Evolutionary conservation across 1,140 invertebrate genomes (phyloP).

Genomic region (Drosophila navojoa): DNA sequence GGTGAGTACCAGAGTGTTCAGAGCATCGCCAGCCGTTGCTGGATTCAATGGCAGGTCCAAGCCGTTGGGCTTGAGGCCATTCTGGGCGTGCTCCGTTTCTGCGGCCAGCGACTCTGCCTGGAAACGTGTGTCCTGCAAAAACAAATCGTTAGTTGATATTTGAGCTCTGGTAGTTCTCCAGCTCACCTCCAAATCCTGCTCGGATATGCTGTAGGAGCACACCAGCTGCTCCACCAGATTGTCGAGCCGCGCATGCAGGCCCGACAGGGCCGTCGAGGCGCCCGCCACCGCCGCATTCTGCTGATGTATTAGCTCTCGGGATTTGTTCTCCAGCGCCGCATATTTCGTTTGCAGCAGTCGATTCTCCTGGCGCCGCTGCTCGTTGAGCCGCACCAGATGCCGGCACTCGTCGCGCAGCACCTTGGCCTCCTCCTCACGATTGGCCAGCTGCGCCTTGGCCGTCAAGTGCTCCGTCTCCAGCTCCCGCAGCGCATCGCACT

Average conservation of each 20-base stretch:
- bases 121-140: constrained; percentile 88
- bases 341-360: constrained; percentile 88
- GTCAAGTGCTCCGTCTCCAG: constrained; percentile 88
- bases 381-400: constrained; percentile 90
- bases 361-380: constrained; percentile 90
- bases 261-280: constrained; percentile 89
- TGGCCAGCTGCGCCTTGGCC: constrained; percentile 85
- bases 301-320: constrained; percentile 87
- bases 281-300: constrained; percentile 89
- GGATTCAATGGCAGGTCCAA: constrained; percentile 60
- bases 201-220: constrained; percentile 89
- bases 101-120: constrained; percentile 89
- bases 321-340: constrained; percentile 86
- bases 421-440: constrained; percentile 86
- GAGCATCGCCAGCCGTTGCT: constrained; percentile 42
- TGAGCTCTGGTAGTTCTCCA: fast-evolving
- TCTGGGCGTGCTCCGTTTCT: constrained; percentile 87
- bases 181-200: constrained; percentile 89
- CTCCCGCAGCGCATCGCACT: constrained; percentile 90
- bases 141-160: background rate
- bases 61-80: constrained; percentile 61
- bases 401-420: constrained; percentile 90
- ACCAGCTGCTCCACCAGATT: constrained; percentile 89
- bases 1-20: constrained; percentile 66
- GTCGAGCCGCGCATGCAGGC: constrained; percentile 88